These are phyloP conservation scores for Drosophila sordidula DNA, from an alignment of 2,888 invertebrate genomes.

Conservation along the genomic window DNA sequence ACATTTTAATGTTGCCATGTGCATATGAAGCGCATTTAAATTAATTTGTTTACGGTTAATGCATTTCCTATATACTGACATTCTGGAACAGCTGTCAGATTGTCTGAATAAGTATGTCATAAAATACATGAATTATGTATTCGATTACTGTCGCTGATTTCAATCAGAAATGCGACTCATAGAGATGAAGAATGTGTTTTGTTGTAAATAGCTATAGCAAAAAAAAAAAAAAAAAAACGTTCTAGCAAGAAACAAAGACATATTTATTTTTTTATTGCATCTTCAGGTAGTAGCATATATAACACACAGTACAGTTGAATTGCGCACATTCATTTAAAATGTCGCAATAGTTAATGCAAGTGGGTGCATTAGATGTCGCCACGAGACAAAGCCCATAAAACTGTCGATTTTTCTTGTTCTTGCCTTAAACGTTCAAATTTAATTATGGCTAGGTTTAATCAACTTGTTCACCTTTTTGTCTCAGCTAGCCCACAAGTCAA, in stretches of 20 bases:
- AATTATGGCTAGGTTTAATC: conserved; percentile 46
- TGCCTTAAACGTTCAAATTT: conserved; percentile 34
- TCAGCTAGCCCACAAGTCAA: conserved; percentile 21
- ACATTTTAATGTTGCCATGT: conserved; percentile 29
- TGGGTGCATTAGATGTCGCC: conserved; percentile 9
- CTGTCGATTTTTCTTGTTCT: conserved; percentile 28
- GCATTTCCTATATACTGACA: conserved; percentile 63
- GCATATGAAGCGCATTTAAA: conserved; percentile 35
- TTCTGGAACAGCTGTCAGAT: conserved; percentile 16
- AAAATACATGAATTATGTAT: conserved; percentile 24
- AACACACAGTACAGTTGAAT: background rate
- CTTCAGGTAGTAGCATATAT: background rate
- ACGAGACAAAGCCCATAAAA: conserved; percentile 33
- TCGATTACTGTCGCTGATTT: conserved; percentile 38
- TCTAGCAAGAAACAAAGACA: conserved; percentile 29
- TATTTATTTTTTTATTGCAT: background rate
- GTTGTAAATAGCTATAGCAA: conserved; percentile 10
- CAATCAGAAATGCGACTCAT: conserved; percentile 24
- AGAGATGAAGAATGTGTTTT: conserved; percentile 31
- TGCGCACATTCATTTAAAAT: background rate
- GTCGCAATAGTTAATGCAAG: conserved; percentile 16
- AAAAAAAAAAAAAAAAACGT: conserved; percentile 3
- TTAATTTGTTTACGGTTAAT: conserved; percentile 43
- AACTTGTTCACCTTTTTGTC: conserved; percentile 70
- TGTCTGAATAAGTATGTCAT: conserved; percentile 13